Base-by-base conservation (phyloP, 2,113 vertebrate species). In the Chaetura pelagica region DNA sequence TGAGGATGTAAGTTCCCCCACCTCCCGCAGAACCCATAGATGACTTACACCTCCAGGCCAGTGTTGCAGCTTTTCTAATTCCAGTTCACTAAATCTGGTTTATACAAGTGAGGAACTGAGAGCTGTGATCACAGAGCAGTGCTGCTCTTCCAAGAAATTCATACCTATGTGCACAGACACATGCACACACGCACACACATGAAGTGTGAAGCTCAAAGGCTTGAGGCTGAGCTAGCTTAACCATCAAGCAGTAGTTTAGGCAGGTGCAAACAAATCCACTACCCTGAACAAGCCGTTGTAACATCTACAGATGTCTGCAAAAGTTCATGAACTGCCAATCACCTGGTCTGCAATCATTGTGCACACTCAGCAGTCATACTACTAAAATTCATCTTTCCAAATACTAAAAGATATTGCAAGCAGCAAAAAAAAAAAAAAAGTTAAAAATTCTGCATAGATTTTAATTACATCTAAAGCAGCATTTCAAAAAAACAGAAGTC, bases 161-260 rank as follows among this genome's bases (percentile, higher is more conserved):
- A 21, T 14, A 22, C 34, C 26, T 52, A 3, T 19, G 22, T 0
- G 0, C 1, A 3, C 22, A 15, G 1, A 0, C 10, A 18, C 22
- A 26, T 0, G 1, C 1, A 3, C 22, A 13, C 1, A 0, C 9
- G 15, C 22, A 38, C 21, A 11, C 9, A 9, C 38, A 38, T 10
- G 38, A 1, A 40, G 26, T 0, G 13, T 6, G 17, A 92, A 34
- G 23, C 58, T 49, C 44, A 15, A 64, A 76, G 71, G 44, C 42
- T n/a, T 3, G 23, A 82, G 29, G 62, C 42, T 75, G 52, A 82
- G 67, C 26, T n/a, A 32, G 35, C 29, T 9, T 12, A 35, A 75
- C 4, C 51, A 15, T 54, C 8, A 17, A 57, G 29, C 58, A 64
- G 82, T 23, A 76, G 18, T 49, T 68, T 0, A 54, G 35, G 40